Conservation (phyloP, 2,797 vertebrate genomes). For the Hyperoplus immaculatus region DNA sequence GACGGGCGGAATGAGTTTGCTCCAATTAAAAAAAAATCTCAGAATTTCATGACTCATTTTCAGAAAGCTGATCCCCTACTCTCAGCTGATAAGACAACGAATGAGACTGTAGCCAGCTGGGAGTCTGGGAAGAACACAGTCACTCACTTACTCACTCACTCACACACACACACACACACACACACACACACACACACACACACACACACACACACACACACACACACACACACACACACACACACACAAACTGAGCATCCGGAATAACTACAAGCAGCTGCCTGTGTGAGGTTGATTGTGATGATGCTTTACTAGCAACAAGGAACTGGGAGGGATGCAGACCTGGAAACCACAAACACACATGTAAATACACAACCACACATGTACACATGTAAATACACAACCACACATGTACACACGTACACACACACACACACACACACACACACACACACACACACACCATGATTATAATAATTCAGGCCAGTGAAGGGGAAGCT, state of each 20-base stretch:
- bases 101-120: slow-evolving; percentile 65
- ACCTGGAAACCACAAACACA: slow-evolving; percentile 51
- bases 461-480: slow-evolving; percentile 46
- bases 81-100: slow-evolving; percentile 68
- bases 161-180: slow-evolving; percentile 29
- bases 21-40: slow-evolving; percentile 23
- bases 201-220: slow-evolving; percentile 29
- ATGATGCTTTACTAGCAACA: slow-evolving; percentile 61
- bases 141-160: slow-evolving; percentile 32
- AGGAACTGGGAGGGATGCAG: slow-evolving; percentile 44
- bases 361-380: slow-evolving; percentile 34
- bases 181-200: slow-evolving; percentile 22
- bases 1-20: slow-evolving; percentile 27
- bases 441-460: slow-evolving; percentile 12
- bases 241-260: slow-evolving; percentile 28
- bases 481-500: not conserved
- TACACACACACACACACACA: not conserved
- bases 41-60: slow-evolving; percentile 73
- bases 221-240: slow-evolving; percentile 27
- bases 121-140: slow-evolving; percentile 26
- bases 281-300: slow-evolving; percentile 50
- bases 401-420: too few relatives aligned
- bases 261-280: slow-evolving; percentile 72
- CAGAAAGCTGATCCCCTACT: slow-evolving; percentile 48
- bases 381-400: not conserved